Conservation (phyloP, 2,797 vertebrate species). For the Enteromius trimaculatus region DNA sequence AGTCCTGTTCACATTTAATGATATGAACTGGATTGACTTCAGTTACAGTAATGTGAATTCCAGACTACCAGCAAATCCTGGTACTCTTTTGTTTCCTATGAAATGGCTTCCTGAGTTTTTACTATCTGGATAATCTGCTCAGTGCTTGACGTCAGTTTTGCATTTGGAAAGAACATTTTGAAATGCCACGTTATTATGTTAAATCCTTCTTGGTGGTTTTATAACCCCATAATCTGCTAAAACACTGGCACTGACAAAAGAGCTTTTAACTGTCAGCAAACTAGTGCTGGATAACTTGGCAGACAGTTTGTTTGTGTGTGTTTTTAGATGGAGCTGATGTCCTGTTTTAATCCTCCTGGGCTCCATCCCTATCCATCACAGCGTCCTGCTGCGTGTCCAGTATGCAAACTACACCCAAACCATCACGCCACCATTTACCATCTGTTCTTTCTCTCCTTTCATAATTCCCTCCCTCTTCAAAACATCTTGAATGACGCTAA, state of each 20-base stretch:
- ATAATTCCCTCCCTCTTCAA: not conserved
- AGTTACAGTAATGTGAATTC: not conserved
- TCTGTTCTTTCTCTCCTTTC: conserved; percentile 33
- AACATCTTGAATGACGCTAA: not conserved
- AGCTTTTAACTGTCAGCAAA: conserved; percentile 19
- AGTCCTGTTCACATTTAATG: not conserved
- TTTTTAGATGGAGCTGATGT: conserved; percentile 23
- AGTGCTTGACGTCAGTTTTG: not conserved
- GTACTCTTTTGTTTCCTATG: not conserved
- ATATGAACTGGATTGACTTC: not conserved
- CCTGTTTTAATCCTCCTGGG: conserved; percentile 37
- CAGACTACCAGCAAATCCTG: not conserved
- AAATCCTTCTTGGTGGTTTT: conserved; percentile 19
- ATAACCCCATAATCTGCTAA: conserved; percentile 1
- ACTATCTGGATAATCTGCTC: not conserved
- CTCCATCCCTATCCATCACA: conserved; percentile 34
- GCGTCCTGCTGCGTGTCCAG: conserved; percentile 35
- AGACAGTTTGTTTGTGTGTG: conserved; percentile 25
- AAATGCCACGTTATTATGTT: not conserved
- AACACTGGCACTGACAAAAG: not conserved
- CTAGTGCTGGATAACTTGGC: conserved; percentile 28
- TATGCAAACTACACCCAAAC: conserved; percentile 41
- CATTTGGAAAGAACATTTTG: conserved; percentile 21
- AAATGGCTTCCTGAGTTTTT: conserved; percentile 25
- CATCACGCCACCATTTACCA: conserved; percentile 33